phyloP scores from a whole-genome alignment of 1,140 invertebrate genomes.

The Drosophila rufa region DNA sequence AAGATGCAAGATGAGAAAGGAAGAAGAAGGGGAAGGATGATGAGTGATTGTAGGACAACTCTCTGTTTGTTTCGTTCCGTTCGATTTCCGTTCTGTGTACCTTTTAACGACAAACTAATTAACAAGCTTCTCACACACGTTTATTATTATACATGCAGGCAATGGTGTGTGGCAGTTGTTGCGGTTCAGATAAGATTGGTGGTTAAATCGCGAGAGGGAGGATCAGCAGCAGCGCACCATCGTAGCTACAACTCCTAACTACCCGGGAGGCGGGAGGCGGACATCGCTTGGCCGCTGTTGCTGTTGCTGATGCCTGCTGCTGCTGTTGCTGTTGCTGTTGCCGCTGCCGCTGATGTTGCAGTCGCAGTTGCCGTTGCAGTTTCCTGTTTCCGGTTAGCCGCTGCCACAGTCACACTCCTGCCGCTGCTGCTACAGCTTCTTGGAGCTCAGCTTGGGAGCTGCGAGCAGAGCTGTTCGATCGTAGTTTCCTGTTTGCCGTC shows the following conservation, averaged over 20 bases:
- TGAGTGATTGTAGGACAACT: slow-evolving; percentile 8
- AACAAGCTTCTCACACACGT: slow-evolving; percentile 78
- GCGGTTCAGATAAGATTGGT: slow-evolving; percentile 63
- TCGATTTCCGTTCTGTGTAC: slow-evolving; percentile 67
- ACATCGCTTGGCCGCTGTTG: slow-evolving; percentile 57
- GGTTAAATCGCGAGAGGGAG: slow-evolving; percentile 52
- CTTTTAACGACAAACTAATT: slow-evolving; percentile 66
- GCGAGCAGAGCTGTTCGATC: slow-evolving; percentile 23
- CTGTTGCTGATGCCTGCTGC: slow-evolving; percentile 44
- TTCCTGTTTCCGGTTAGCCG: slow-evolving; percentile 36
- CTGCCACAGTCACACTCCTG: slow-evolving; percentile 30
- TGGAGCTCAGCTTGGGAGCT: slow-evolving; percentile 21
- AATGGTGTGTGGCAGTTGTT: slow-evolving; percentile 76
- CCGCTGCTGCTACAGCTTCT: neutral
- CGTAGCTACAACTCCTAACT: slow-evolving; percentile 42
- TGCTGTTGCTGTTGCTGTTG: slow-evolving; percentile 34
- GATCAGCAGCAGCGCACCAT: slow-evolving; percentile 55
- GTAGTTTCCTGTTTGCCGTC: slow-evolving; percentile 39
- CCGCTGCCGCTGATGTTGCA: slow-evolving; percentile 32
- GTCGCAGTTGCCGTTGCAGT: slow-evolving; percentile 37
- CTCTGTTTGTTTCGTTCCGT: slow-evolving; percentile 39
- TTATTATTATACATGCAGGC: slow-evolving; percentile 80
- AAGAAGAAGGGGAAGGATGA: slow-evolving; percentile 2
- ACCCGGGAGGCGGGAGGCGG: slow-evolving; percentile 38
- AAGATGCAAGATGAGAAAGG: slow-evolving; percentile 12